A percentile compares a stretch with the other conserved stretches of the same genome.
Evolutionary conservation across 2,113 vertebrate species (phyloP).

Genomic region (Hippocampus zosterae): DNA sequence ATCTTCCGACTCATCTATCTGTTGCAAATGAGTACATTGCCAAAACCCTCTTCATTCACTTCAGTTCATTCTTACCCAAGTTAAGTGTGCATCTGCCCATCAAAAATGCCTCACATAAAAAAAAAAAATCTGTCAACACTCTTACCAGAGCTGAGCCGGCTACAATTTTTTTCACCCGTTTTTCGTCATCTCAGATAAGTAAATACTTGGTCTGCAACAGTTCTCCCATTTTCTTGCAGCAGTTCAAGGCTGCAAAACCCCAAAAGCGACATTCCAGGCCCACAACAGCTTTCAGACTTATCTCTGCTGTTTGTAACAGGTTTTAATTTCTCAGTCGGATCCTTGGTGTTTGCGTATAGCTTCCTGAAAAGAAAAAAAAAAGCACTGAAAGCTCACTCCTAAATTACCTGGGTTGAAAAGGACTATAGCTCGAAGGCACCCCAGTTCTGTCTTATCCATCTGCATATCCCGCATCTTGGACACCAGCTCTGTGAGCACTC

Average conservation of each 20-base stretch:
- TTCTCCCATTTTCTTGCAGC: not conserved
- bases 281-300: not conserved
- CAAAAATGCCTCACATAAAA: not conserved
- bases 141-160: not conserved
- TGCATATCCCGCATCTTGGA: slow-evolving; percentile 99
- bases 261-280: not conserved
- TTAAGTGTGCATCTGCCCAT: not conserved
- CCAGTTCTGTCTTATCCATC: slow-evolving; percentile 99
- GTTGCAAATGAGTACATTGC: no score
- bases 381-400: not conserved
- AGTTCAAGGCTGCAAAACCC: not conserved
- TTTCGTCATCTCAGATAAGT: not conserved
- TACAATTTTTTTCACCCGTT: not conserved
- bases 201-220: not conserved
- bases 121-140: not conserved
- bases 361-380: no score
- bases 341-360: not conserved
- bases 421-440: slow-evolving; percentile 94
- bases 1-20: no score
- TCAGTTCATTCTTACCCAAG: not conserved
- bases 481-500: slow-evolving; percentile 96
- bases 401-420: slow-evolving; percentile 92
- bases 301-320: no score
- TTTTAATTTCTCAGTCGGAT: not conserved
- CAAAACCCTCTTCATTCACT: no score